Evolutionary conservation across 2,888 invertebrate species (phyloP).

Genomic region (Idaea dimidiata): DNA sequence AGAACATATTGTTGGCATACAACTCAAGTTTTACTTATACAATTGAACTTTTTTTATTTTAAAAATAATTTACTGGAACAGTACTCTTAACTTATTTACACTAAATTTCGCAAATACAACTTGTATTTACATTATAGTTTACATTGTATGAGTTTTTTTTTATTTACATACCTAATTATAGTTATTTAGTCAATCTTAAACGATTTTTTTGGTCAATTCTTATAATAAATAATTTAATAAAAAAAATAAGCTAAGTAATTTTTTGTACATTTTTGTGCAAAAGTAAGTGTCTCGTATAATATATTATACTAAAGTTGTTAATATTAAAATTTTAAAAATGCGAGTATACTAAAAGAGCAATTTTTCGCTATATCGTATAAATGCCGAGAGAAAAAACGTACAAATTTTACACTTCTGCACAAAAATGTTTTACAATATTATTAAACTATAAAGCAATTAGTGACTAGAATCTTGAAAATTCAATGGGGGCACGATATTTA

Average conservation of each 20-base stretch:
- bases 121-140: constrained; percentile 65
- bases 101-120: constrained; percentile 75
- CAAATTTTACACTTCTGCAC: constrained; percentile 11
- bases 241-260: constrained; percentile 40
- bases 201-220: constrained; percentile 77
- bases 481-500: constrained; percentile 48
- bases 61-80: constrained; percentile 69
- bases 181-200: constrained; percentile 61
- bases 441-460: constrained; percentile 41
- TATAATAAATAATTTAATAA: constrained; percentile 55
- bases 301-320: constrained; percentile 4
- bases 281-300: constrained; percentile 12
- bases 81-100: constrained; percentile 64
- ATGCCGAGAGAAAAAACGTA: background rate
- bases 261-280: constrained; percentile 39
- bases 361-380: constrained; percentile 1
- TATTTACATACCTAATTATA: constrained; percentile 60
- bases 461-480: constrained; percentile 47
- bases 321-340: constrained; percentile 13
- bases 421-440: constrained; percentile 11
- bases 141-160: constrained; percentile 37
- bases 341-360: background rate
- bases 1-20: constrained; percentile 70
- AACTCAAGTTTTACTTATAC: constrained; percentile 55
- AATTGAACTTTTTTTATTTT: constrained; percentile 58